phyloP scores from a whole-genome alignment of 2,113 vertebrate species.

The Peromyscus polionotus region DNA sequence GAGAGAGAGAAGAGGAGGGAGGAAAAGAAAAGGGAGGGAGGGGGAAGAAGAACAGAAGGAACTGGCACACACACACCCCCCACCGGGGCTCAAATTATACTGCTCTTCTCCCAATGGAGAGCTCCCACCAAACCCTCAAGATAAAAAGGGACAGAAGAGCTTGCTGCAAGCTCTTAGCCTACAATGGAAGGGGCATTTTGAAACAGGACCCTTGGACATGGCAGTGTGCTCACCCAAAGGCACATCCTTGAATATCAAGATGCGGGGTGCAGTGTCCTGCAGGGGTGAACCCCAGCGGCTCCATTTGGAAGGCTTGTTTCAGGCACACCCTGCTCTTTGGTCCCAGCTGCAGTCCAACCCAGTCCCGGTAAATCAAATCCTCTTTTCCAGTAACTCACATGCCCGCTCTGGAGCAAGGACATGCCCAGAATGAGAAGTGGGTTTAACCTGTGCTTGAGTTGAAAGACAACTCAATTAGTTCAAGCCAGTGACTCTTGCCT shows the following conservation, averaged over 20 bases:
- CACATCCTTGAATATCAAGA: accelerated
- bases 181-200: neutral
- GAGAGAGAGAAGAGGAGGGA: neutral
- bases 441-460: slow-evolving; percentile 15
- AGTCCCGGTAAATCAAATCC: slow-evolving; percentile 65
- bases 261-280: neutral
- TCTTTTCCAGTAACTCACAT: slow-evolving; percentile 58
- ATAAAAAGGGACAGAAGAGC: neutral
- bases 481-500: neutral
- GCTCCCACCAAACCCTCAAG: neutral
- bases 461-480: neutral
- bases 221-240: neutral
- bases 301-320: neutral
- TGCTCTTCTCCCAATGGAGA: neutral
- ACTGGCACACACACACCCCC: no score
- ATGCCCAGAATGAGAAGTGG: slow-evolving; percentile 60
- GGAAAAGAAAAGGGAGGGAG: no score
- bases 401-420: slow-evolving; percentile 1
- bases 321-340: neutral
- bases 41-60: neutral
- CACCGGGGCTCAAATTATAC: neutral
- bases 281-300: neutral
- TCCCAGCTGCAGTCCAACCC: slow-evolving; percentile 50
- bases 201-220: neutral
- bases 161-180: neutral